Evolutionary conservation across 2,888 invertebrate species (phyloP), one percentile per base, ranked within the genome.

Genomic region (Meganola albula): DNA sequence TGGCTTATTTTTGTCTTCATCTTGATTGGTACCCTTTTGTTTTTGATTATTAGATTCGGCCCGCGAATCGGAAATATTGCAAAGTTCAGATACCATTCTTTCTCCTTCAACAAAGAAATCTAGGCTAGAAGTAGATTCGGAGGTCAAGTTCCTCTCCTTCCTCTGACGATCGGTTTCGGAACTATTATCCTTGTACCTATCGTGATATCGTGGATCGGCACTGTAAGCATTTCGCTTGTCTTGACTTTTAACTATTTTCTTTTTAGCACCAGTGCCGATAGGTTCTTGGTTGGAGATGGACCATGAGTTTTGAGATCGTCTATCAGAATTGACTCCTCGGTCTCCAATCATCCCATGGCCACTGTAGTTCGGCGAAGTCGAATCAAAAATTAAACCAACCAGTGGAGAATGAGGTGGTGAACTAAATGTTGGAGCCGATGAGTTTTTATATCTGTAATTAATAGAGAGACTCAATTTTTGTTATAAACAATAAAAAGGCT

Each of bases 71-170:
- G 87, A 60, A 46, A 87, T 86, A 43, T 87, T 88, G 60, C 89
- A 89, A 3, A 89, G 72, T 48, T 88, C 88, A 0, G 89, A 89
- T 1, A 89, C 89, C 89, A 89, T 89, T 53, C 87, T 76, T 47
- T 89, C 89, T 14, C 89, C 89, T 60, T 89, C 89, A 27, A 83
- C 87, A 22, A 87, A 88, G 30, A 89, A 89, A 44, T 89, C 88
- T 20, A 89, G 80, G 50, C 88, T 88, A 2, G 84, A 77, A 2
- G 87, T 87, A 1, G 89, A 89, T 41, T 88, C 88, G 2, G 86
- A 74, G 21, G 61, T 74, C 10, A 84, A 52, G 35, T 70, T 74
- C 43, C 75, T 65, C 12, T 83, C 80, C 46, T 73, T 79, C 31
- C 71, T 69, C 30, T 74, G 73, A 10, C 74, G 66, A n/a, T 80